These are phyloP conservation scores for Invenusta paracnida DNA, from an alignment of 2,888 invertebrate genomes.

Conservation along the genomic window DNA sequence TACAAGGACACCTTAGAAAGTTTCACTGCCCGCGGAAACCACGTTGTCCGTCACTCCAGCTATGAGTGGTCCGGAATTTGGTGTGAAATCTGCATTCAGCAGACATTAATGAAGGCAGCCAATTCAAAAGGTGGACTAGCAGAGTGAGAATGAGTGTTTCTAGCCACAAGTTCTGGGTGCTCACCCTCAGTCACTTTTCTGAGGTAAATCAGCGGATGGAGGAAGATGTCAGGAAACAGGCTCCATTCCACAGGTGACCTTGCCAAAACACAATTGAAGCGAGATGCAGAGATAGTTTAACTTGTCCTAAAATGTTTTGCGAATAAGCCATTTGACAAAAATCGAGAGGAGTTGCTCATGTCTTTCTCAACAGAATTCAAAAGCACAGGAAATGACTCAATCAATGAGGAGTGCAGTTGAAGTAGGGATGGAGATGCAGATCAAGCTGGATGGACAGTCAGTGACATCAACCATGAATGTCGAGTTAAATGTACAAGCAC, in stretches of 20 bases:
- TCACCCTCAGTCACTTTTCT: slow-evolving; percentile 18
- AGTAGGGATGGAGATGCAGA: not conserved
- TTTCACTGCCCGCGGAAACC: not conserved
- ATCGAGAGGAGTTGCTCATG: not conserved
- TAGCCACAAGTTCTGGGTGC: slow-evolving; percentile 21
- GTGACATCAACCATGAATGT: not conserved
- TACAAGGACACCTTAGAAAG: not conserved
- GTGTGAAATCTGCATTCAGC: slow-evolving; percentile 5
- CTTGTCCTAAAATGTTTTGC: slow-evolving; percentile 11
- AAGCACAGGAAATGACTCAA: not conserved
- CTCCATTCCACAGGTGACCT: slow-evolving; percentile 16
- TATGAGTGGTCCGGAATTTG: not conserved
- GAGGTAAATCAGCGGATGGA: not conserved
- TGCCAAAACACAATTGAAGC: slow-evolving; percentile 22
- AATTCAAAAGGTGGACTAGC: not conserved
- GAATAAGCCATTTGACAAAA: not conserved
- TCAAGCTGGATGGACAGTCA: not conserved
- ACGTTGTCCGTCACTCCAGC: not conserved
- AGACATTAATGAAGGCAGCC: slow-evolving; percentile 11
- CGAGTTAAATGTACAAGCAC: not conserved
- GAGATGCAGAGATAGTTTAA: slow-evolving; percentile 9
- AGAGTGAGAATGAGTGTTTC: not conserved
- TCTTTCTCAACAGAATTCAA: slow-evolving; percentile 15
- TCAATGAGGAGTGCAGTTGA: not conserved
- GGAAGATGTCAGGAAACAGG: not conserved